These are phyloP conservation scores for Mormyrus iriodes DNA, from an alignment of 2,113 vertebrate genomes.

Conservation along the genomic window DNA sequence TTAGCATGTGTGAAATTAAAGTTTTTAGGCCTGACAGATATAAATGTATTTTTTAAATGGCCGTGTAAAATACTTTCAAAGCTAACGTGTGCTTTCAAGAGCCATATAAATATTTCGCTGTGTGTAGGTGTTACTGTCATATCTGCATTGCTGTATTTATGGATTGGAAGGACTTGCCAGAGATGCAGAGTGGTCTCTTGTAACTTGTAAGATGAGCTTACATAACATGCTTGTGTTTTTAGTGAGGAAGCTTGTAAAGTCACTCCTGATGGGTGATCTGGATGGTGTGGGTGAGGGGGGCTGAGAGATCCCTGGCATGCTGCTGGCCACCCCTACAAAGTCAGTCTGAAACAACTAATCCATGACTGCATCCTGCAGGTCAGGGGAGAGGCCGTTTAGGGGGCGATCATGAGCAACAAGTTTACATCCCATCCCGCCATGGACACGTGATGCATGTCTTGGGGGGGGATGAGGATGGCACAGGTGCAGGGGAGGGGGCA, in stretches of 20 bases:
- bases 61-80: not conserved
- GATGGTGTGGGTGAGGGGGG: not conserved
- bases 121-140: not conserved
- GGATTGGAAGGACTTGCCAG: not conserved
- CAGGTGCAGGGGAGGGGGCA: not conserved
- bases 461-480: not conserved
- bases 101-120: not conserved
- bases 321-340: slow-evolving; percentile 29
- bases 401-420: slow-evolving; percentile 56
- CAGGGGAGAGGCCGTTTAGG: not conserved
- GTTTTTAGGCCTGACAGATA: not conserved
- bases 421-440: slow-evolving; percentile 49
- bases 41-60: not conserved
- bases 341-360: slow-evolving; percentile 57
- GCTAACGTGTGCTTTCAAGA: not conserved
- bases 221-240: not conserved
- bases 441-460: not conserved
- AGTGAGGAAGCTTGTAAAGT: not conserved
- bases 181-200: not conserved
- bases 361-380: slow-evolving; percentile 52
- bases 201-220: not conserved
- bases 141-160: slow-evolving; percentile 6
- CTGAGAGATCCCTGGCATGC: not conserved
- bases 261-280: not conserved
- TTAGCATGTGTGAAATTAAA: not conserved